These are phyloP conservation scores for Petaurus breviceps DNA, from an alignment of 2,113 vertebrate genomes.

Conservation along the genomic window DNA sequence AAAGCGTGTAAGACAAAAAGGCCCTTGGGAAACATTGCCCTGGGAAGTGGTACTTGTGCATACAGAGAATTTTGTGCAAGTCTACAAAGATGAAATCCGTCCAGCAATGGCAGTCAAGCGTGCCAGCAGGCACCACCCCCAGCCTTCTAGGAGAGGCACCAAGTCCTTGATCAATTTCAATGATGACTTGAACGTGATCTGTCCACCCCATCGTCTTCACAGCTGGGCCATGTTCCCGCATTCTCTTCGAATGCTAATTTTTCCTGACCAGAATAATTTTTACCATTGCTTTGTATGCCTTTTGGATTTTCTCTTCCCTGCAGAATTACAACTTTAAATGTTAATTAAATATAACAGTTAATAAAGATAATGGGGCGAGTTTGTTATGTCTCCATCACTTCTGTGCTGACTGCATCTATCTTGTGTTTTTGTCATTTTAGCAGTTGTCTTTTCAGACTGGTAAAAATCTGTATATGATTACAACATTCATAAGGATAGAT, in stretches of 20 bases:
- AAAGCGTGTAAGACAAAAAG: slow-evolving; percentile 71
- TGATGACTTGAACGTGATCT: slow-evolving; percentile 36
- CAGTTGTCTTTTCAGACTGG: slow-evolving; percentile 45
- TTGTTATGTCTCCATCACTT: slow-evolving; percentile 12
- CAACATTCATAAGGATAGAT: slow-evolving; percentile 35
- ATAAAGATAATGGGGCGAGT: slow-evolving; percentile 34
- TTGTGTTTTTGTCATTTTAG: slow-evolving; percentile 39
- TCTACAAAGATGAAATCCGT: slow-evolving; percentile 52
- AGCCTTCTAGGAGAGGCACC: slow-evolving; percentile 3
- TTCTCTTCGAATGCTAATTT: slow-evolving; percentile 30
- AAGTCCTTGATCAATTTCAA: slow-evolving; percentile 28
- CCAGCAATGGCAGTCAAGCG: slow-evolving; percentile 37
- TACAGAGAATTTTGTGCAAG: slow-evolving; percentile 68
- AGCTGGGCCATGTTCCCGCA: slow-evolving; percentile 32
- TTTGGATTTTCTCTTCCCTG: slow-evolving; percentile 23
- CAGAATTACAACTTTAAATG: slow-evolving; percentile 55
- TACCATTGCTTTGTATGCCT: slow-evolving; percentile 49
- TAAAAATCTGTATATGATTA: slow-evolving; percentile 48
- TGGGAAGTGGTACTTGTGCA: slow-evolving; percentile 67
- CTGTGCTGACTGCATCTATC: slow-evolving; percentile 44
- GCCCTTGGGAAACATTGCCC: slow-evolving; percentile 78
- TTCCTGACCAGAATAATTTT: slow-evolving; percentile 53
- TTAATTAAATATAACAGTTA: slow-evolving; percentile 46
- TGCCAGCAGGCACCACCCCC: slow-evolving; percentile 38
- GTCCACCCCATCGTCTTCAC: slow-evolving; percentile 1